Evolutionary conservation across 2,888 invertebrate genomes (phyloP).

Genomic region (Drosophila emarginata): DNA sequence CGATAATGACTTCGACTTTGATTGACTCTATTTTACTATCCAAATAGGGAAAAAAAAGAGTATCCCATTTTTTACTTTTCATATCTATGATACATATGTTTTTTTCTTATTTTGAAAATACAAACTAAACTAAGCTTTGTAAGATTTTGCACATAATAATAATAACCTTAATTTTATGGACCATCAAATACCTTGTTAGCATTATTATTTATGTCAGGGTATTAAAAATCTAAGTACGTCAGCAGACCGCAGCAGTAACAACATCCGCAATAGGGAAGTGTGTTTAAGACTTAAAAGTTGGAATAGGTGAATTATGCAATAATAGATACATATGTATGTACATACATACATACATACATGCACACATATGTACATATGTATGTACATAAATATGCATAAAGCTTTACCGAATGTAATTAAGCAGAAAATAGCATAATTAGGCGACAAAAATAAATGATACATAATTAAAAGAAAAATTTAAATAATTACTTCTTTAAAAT

Average conservation of each 20-base stretch:
- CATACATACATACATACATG: background rate
- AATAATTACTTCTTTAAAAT: background rate
- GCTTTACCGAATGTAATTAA: too few relatives aligned
- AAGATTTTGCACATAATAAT: too few relatives aligned
- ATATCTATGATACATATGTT: too few relatives aligned
- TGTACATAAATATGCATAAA: too few relatives aligned
- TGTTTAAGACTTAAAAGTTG: conserved; percentile 1
- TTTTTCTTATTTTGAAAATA: too few relatives aligned
- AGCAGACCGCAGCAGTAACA: background rate
- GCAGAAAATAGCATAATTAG: too few relatives aligned
- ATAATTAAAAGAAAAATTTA: background rate
- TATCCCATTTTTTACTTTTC: too few relatives aligned
- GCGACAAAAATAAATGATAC: background rate
- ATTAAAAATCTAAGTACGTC: background rate
- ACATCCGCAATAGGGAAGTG: background rate
- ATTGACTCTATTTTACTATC: background rate
- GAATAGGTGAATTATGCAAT: conserved; percentile 1
- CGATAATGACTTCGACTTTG: background rate
- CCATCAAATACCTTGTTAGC: background rate
- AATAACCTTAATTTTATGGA: background rate
- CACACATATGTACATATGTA: too few relatives aligned
- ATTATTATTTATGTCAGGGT: background rate
- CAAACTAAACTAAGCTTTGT: too few relatives aligned
- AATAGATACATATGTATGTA: too few relatives aligned
- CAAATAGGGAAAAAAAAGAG: too few relatives aligned